Evolutionary conservation across 2,888 invertebrate genomes (phyloP), one percentile per base, ranked within the genome.

Genomic region (Acronicta aceris): DNA sequence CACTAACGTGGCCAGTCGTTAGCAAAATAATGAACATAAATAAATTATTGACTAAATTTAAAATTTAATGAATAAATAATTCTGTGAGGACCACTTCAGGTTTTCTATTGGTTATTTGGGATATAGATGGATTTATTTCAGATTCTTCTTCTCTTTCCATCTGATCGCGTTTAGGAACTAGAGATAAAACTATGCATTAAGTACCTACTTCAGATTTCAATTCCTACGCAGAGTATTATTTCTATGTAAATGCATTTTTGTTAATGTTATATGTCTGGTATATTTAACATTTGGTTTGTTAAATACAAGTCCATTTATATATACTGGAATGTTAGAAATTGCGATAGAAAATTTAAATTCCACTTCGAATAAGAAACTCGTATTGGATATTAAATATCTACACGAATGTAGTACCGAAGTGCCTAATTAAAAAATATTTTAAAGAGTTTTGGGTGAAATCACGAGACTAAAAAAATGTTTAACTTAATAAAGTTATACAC

Each of bases 1-100:
- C 76, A 75, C 78, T 82, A 84, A 87, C 81, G 83, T 75, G 74
- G 71, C 59, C 53, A 72, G 78, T 76, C 69, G 70, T 76, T 79
- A 73, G 65, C 53, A 58, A 68, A 65, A 79, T 76, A 71, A 77
- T 76, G 72, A 71, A n/a, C n/a, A n/a, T n/a, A 76, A 77, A 72
- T 78, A 75, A 71, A 76, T 69, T n/a, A n/a, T n/a, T n/a, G n/a
- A n/a, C n/a, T n/a, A n/a, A n/a, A n/a, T n/a, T n/a, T n/a, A n/a
- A n/a, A n/a, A n/a, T n/a, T n/a, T n/a, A n/a, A n/a, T n/a, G n/a
- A n/a, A n/a, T n/a, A n/a, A n/a, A n/a, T n/a, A n/a, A n/a, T n/a
- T n/a, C n/a, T n/a, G n/a, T n/a, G n/a, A n/a, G n/a, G n/a, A n/a
- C n/a, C n/a, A n/a, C n/a, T n/a, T n/a, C n/a, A n/a, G n/a, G n/a